Base-by-base conservation (phyloP, 2,797 vertebrate species). In the Propithecus deckenii region DNA sequence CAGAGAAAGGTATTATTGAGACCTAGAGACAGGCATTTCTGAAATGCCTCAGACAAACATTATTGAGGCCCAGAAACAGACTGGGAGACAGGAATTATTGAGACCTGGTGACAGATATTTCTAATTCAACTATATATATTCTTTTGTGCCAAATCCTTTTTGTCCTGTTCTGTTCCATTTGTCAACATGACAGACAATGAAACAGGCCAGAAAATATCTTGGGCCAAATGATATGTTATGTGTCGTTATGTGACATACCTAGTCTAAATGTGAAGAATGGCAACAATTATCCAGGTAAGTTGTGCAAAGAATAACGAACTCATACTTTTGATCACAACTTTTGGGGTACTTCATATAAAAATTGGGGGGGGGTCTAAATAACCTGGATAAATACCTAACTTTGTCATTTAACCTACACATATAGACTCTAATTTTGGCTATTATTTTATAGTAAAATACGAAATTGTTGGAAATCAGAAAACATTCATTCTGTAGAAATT, bases 71-170 rank as follows among this genome's bases (percentile, higher is more conserved):
- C 38, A 96, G 84, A 95, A 91, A 93, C 23, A 78, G 79, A 92
- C 52, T 38, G 20, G 28, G 63, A 97, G 67, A 95, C 79, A 93
- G 63, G 59, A 65, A 81, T 96, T 97, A 96, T 59, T 86, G 71
- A 95, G 95, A 94, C 52, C 38, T 81, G 48, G 83, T 91, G 86
- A 97, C 41, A 97, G 78, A 92, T 96, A 93, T 74, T 96, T 96
- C 75, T 97, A 95, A 95, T 95, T 95, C 69, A 87, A 87, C 50
- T 92, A 20, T 92, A 65, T 92, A 57, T 91, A 94, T 91, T 92
- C 88, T 96, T 94, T 96, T 46, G 32, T 96, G 48, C 63, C 93
- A 94, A 84, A 97, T 92, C 89, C 20, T 71, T 86, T 50, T 23
- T 46, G 50, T 41, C 25, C 63, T 76, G 30, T 84, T 91, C 86